Percentiles rank a stretch among this genome's conserved stretches.
phyloP scores from a whole-genome alignment of 2,888 invertebrate genomes.

The Pyrrhia umbra region DNA sequence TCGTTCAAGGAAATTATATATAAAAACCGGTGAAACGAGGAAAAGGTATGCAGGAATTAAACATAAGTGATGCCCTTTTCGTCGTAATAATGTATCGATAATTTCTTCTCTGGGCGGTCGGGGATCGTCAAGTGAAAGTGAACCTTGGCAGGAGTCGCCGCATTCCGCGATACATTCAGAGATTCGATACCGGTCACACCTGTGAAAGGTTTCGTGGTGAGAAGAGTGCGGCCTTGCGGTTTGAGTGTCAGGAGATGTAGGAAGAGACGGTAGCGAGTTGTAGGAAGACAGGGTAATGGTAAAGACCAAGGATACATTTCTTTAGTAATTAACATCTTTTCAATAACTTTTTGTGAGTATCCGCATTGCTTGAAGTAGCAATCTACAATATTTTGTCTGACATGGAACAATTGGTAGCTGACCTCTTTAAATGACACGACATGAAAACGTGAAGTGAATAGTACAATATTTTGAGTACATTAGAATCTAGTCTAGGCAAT shows the following conservation, averaged over 20 bases:
- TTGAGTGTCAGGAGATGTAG: not conserved
- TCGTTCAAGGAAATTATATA: conserved; percentile 13
- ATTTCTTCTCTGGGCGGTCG: conserved; percentile 48
- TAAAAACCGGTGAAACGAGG: conserved; percentile 28
- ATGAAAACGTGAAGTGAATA: not conserved
- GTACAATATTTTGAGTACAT: not conserved
- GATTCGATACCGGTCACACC: conserved; percentile 13
- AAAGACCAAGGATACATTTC: conserved; percentile 4
- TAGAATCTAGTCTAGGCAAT: too few species aligned
- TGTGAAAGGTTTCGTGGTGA: conserved; percentile 32
- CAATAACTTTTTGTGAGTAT: not conserved
- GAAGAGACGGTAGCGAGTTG: not conserved
- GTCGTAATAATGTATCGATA: conserved; percentile 25
- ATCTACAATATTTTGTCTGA: not conserved
- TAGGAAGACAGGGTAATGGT: not conserved
- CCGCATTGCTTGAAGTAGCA: not conserved
- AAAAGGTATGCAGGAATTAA: conserved; percentile 28
- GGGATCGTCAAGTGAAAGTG: conserved; percentile 55
- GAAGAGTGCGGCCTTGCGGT: conserved; percentile 10
- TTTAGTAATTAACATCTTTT: not conserved
- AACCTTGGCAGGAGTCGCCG: conserved; percentile 42
- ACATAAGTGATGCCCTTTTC: conserved; percentile 51
- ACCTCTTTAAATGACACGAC: conserved; percentile 1
- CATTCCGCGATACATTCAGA: conserved; percentile 21
- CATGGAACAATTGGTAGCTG: conserved; percentile 16